Conservation (phyloP, 2,797 vertebrate genomes). For the Adrianichthys oophorus region DNA sequence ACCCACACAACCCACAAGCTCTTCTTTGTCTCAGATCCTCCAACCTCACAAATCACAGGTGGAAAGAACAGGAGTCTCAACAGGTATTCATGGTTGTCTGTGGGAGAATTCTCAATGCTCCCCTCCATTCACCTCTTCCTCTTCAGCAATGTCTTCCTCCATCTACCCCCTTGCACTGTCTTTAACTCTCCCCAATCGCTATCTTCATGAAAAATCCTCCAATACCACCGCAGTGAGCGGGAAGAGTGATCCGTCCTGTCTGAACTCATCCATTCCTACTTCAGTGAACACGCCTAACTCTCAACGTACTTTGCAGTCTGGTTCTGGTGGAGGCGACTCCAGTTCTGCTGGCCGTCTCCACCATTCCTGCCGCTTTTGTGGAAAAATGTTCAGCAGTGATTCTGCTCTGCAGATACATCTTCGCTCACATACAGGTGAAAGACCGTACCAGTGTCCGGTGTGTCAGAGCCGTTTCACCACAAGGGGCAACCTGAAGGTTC, state of each 20-base stretch:
- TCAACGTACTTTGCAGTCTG: slow-evolving; percentile 60
- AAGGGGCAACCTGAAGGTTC: slow-evolving; percentile 90
- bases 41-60: slow-evolving; percentile 74
- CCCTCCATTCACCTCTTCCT: slow-evolving; percentile 58
- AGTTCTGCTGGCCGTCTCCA: slow-evolving; percentile 62
- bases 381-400: slow-evolving; percentile 89
- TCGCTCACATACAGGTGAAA: slow-evolving; percentile 90
- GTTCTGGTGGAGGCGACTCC: slow-evolving; percentile 43
- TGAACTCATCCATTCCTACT: slow-evolving; percentile 62
- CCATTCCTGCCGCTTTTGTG: slow-evolving; percentile 88
- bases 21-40: slow-evolving; percentile 74
- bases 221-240: slow-evolving; percentile 65
- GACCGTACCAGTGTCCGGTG: slow-evolving; percentile 90
- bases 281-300: slow-evolving; percentile 56
- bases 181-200: slow-evolving; percentile 73
- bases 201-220: slow-evolving; percentile 76
- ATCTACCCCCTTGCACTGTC: slow-evolving; percentile 70
- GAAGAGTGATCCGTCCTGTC: slow-evolving; percentile 62
- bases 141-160: slow-evolving; percentile 61
- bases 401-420: slow-evolving; percentile 91
- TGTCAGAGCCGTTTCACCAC: slow-evolving; percentile 93
- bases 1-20: slow-evolving; percentile 60
- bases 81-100: slow-evolving; percentile 59
- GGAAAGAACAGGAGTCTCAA: slow-evolving; percentile 52
- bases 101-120: slow-evolving; percentile 62